phyloP scores from a whole-genome alignment of 2,797 vertebrate species.

The Acridotheres tristis region DNA sequence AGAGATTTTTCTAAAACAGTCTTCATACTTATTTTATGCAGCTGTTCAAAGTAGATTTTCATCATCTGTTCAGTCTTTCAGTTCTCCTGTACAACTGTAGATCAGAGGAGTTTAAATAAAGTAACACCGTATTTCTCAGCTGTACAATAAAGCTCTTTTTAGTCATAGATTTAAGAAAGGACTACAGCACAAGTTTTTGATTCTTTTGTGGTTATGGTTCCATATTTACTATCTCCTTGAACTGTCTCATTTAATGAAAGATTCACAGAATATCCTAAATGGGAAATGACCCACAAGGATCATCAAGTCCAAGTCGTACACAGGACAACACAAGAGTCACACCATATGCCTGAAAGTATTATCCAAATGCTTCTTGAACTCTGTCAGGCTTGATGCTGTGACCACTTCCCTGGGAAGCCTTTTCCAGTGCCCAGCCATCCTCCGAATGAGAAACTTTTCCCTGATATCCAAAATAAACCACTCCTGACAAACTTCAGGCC shows the following conservation, averaged over 20 bases:
- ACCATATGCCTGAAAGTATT: neutral
- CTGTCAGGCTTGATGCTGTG: neutral
- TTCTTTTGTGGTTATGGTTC: neutral
- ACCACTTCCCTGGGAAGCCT: neutral
- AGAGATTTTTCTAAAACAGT: neutral
- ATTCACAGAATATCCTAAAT: no score
- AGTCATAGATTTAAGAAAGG: neutral
- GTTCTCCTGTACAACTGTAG: neutral
- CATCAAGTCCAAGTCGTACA: no score
- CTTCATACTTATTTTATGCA: neutral
- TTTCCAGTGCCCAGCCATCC: neutral
- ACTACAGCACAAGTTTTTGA: neutral
- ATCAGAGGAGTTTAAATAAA: neutral
- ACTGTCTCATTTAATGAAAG: neutral
- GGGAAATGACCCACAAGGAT: neutral
- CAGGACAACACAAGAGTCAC: neutral
- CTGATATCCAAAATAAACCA: neutral
- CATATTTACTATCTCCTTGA: neutral
- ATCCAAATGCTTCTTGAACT: neutral
- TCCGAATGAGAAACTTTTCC: neutral
- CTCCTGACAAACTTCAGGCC: neutral
- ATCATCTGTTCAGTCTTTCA: neutral
- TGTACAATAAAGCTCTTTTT: neutral
- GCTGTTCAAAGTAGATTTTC: neutral
- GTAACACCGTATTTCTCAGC: neutral